Evolutionary conservation across 2,888 invertebrate species (phyloP).

Genomic region (Cryptocheilus praepositus): DNA sequence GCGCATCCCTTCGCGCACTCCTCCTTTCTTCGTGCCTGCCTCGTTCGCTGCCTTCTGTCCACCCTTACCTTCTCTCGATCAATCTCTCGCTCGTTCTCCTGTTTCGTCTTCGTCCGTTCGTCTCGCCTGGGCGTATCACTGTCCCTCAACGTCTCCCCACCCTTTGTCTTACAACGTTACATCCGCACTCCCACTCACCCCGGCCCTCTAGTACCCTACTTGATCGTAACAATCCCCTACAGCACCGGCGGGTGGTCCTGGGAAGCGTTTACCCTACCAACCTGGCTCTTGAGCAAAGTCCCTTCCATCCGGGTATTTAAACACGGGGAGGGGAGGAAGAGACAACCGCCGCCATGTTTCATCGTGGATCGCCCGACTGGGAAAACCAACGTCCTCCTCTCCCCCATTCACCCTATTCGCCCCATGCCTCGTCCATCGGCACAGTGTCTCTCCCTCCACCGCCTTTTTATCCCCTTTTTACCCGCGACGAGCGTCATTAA

Average conservation of each 20-base stretch:
- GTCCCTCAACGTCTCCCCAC: conserved; percentile 24
- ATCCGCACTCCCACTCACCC: conserved; percentile 12
- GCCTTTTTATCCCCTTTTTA: background rate
- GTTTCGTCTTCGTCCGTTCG: conserved; percentile 13
- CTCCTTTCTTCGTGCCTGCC: background rate
- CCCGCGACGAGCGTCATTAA: background rate
- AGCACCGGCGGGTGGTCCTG: background rate
- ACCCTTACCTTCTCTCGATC: background rate
- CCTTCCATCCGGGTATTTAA: conserved; percentile 34
- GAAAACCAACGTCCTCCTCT: background rate
- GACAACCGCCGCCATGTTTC: conserved; percentile 15
- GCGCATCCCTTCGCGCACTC: conserved; percentile 1
- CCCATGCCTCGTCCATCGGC: background rate
- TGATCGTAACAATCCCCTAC: conserved; percentile 33
- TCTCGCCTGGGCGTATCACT: background rate
- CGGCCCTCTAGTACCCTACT: conserved; percentile 17
- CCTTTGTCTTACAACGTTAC: conserved; percentile 19
- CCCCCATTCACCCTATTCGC: too few relatives aligned
- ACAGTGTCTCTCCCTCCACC: background rate
- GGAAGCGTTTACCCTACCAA: conserved; percentile 26
- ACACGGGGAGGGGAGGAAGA: conserved; percentile 10
- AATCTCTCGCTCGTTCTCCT: conserved; percentile 16
- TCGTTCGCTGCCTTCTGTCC: background rate
- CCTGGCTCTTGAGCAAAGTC: conserved; percentile 20
- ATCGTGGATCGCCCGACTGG: conserved; percentile 17